Base-by-base conservation (phyloP, 2,888 invertebrate genomes). In the Zygogramma bicolorata region DNA sequence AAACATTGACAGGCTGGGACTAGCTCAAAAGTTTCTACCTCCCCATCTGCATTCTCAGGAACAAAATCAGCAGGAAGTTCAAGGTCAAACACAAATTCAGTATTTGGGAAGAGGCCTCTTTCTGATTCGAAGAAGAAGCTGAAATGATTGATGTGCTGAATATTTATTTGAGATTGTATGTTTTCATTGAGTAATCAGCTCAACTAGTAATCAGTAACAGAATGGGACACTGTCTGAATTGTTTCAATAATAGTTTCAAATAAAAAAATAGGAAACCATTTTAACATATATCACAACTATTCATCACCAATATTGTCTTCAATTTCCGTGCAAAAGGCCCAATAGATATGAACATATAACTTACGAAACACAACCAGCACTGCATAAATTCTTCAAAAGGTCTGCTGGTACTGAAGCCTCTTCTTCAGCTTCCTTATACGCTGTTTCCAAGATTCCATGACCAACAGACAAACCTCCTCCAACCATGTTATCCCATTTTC, bases 401-500 rank as follows among this genome's bases (percentile, higher is more conserved):
- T 94, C 91, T 70, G 91, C 90, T 78, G 96, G 93, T 81, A 98
- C 93, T 42, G 96, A 96, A 25, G 97, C 98, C 86, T 98, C 98
- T 86, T 98, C 98, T 79, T 93, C 94, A 4, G 97, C 97, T 87
- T 98, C 98, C 86, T 97, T 97, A 79, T 94, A 91, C 38, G 96
- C 96, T 63, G 97, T 97, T 88, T 97, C 96, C 81, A 94, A 88
- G 73, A 97, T 93, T 58, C 95, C 94, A 87, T 93, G 94, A 15
- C 97, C 97, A 53, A 96, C 96, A 27, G 96, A 94, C 63, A 98
- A 86, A 3, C 97, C 98, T 65, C 98, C 98, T 77, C 96, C 96
- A 42, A 97, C 97, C 93, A 98, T 96, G 85, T 97, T 97, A 86
- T 98, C 98, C 93, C 96, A 95, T 88, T 95, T 96, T 46, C 93